A percentile compares a stretch with the other conserved stretches of the same genome.
Evolutionary conservation across 2,113 vertebrate species (phyloP).

Genomic region (Rhegmatorhina hoffmannsi): DNA sequence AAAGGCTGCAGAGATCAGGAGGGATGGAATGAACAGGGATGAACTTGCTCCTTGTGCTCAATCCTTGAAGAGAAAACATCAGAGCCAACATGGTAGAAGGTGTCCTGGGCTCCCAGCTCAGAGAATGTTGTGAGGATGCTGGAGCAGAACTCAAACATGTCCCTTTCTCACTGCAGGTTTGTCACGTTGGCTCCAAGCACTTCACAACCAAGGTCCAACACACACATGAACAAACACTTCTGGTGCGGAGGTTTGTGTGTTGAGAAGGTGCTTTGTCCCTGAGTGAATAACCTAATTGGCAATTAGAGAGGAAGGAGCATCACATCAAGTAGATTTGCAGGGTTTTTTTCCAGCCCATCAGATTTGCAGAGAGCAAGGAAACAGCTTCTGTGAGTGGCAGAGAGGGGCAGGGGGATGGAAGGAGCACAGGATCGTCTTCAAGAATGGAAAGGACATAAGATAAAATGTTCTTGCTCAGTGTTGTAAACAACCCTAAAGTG

Average conservation of each 20-base stretch:
- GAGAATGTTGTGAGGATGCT: neutral
- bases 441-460: conserved; percentile 63
- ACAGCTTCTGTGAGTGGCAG: neutral
- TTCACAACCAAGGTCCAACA: neutral
- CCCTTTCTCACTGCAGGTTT: rapidly evolving
- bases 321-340: neutral
- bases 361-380: neutral
- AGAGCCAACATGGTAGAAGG: neutral
- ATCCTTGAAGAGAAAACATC: neutral
- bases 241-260: rapidly evolving
- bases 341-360: neutral
- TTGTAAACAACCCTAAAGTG: conserved; percentile 73
- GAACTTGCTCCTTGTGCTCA: neutral
- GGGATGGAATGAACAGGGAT: neutral
- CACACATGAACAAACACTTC: rapidly evolving
- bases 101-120: neutral
- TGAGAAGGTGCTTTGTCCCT: neutral
- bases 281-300: neutral
- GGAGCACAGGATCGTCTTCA: conserved; percentile 13
- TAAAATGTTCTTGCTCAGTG: conserved; percentile 67
- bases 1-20: neutral
- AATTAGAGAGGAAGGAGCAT: neutral
- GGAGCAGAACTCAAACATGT: neutral
- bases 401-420: neutral
- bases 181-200: neutral